Percentiles rank a stretch among this genome's conserved stretches.
These are phyloP conservation scores for Lathamus discolor DNA, from an alignment of 2,113 vertebrate genomes.

Conservation along the genomic window DNA sequence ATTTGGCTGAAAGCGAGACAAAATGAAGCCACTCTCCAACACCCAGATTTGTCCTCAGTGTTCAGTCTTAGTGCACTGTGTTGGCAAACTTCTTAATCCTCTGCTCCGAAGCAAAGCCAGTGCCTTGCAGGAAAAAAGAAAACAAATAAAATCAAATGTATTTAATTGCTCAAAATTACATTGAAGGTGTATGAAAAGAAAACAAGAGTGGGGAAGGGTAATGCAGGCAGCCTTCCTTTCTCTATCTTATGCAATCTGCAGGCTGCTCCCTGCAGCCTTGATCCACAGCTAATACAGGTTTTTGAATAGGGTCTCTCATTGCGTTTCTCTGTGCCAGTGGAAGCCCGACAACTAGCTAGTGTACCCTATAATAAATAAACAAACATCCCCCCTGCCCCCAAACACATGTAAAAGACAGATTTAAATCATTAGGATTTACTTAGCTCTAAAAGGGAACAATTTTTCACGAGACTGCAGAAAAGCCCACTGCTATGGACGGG, in stretches of 20 bases:
- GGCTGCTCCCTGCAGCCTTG: background rate
- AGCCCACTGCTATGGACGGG: background rate
- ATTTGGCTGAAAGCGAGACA: background rate
- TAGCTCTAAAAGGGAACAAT: slow-evolving; percentile 16
- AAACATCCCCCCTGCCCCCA: slow-evolving; percentile 5
- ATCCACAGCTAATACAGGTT: background rate
- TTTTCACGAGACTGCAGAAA: slow-evolving; percentile 6
- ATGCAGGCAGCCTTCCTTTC: background rate
- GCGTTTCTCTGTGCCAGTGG: background rate
- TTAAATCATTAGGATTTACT: slow-evolving; percentile 30
- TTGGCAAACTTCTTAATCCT: background rate
- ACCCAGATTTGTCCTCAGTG: background rate
- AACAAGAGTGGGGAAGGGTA: background rate
- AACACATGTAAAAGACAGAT: slow-evolving; percentile 27
- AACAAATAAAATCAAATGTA: background rate
- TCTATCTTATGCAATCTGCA: background rate
- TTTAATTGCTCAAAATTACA: background rate
- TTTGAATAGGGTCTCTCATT: slow-evolving; percentile 48
- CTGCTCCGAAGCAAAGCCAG: background rate
- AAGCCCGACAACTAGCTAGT: slow-evolving; percentile 41
- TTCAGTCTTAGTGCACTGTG: background rate
- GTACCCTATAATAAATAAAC: slow-evolving; percentile 51
- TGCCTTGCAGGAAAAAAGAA: background rate
- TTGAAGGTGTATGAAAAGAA: background rate
- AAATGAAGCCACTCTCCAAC: background rate